Percentiles rank a stretch among this genome's conserved stretches.
phyloP scores from a whole-genome alignment of 2,797 vertebrate genomes.

The Chelon labrosus region DNA sequence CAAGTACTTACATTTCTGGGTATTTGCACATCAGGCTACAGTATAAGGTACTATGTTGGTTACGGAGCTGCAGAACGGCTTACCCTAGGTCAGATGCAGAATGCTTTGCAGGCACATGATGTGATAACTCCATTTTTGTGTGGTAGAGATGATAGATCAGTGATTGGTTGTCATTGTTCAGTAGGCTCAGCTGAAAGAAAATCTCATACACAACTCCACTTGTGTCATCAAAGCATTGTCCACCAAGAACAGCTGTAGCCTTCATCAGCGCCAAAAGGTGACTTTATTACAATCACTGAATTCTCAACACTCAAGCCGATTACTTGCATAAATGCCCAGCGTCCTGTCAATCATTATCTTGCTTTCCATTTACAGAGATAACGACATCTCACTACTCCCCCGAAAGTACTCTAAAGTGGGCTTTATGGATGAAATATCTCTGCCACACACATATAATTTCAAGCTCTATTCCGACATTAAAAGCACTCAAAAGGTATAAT shows the following conservation, averaged over 20 bases:
- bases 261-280: constrained; percentile 27
- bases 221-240: not conserved
- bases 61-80: not conserved
- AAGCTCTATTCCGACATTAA: constrained; percentile 65
- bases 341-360: constrained; percentile 58
- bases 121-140: constrained; percentile 32
- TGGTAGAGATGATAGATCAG: constrained; percentile 38
- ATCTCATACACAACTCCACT: not conserved
- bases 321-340: constrained; percentile 47
- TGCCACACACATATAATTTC: constrained; percentile 62
- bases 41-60: not conserved
- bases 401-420: constrained; percentile 62
- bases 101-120: not conserved
- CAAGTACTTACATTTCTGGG: no score
- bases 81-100: no score
- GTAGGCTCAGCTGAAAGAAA: constrained; percentile 36
- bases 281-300: constrained; percentile 53
- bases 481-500: constrained; percentile 71
- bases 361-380: constrained; percentile 66
- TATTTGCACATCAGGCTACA: no score
- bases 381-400: constrained; percentile 36
- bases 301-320: constrained; percentile 37
- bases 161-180: constrained; percentile 53
- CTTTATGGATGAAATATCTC: constrained; percentile 58
- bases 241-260: constrained; percentile 8